Evolutionary conservation across 2,113 vertebrate species (phyloP), one percentile per base, ranked within the genome.

Genomic region (Apeltes quadracus): DNA sequence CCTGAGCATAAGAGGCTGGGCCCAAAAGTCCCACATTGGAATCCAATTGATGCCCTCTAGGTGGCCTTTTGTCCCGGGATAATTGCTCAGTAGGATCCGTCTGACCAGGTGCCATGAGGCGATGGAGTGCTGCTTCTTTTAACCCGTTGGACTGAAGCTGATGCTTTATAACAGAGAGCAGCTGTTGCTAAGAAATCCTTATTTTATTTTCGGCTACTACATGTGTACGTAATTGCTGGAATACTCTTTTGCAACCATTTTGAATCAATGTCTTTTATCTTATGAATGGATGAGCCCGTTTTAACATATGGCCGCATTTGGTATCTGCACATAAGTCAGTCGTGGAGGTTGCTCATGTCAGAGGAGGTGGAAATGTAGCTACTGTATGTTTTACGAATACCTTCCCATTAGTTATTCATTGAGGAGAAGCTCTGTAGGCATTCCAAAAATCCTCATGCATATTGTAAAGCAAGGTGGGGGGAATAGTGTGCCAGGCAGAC

Each of bases 1-100:
- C 83, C 83, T 90, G 75, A 78, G 87, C 86, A 51, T 50, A 75
- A 43, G 74, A 84, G 88, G 73, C 74, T 46, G 80, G 87, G 84
- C 78, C 86, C 61, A 78, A 90, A 91, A 92, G 88, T 90, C 91
- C 91, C 92, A 90, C 94, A 92, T 89, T 92, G 95, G 92, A 94
- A 95, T 96, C 96, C 94, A 95, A 90, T 96, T 93, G 91, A 91
- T 92, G 92, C 74, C 81, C 88, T 89, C 92, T 88, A 90, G 48
- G 72, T 93, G 93, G 93, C 94, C 93, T 93, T 92, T 90, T 90
- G 89, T 94, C 95, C 85, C 69, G 51, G 91, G 92, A 89, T 94
- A 94, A 95, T 95, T 95, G 92, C 92, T 94, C 93, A 88, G 91
- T 87, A 11, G 58, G 92, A 87, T 93, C 91, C 66, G 80, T 86